These are phyloP conservation scores for Uromys caudimaculatus DNA, from an alignment of 2,797 vertebrate species.

Conservation along the genomic window DNA sequence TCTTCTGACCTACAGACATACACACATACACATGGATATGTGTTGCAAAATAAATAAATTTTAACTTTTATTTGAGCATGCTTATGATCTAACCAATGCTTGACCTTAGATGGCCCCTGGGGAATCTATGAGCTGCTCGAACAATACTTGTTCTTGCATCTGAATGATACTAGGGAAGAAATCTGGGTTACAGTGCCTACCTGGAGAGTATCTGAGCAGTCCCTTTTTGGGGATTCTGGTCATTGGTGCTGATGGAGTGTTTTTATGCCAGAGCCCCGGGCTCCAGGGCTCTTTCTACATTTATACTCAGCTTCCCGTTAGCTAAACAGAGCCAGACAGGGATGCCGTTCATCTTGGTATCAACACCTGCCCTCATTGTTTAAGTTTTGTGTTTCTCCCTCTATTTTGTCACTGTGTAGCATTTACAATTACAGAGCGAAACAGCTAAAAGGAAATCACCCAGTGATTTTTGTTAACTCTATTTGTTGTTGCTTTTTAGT, in stretches of 20 bases:
- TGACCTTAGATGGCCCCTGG: neutral
- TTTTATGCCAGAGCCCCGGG: neutral
- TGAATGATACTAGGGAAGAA: neutral
- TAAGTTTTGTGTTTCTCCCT: neutral
- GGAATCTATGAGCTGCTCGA: neutral
- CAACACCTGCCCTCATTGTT: neutral
- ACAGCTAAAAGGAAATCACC: neutral
- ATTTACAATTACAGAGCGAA: conserved; percentile 1
- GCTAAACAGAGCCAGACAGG: neutral
- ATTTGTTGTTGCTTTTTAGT: conserved; percentile 43
- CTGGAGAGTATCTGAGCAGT: neutral
- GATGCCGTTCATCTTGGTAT: conserved; percentile 5
- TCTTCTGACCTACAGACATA: neutral
- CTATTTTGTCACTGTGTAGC: neutral
- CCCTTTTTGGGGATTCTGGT: neutral
- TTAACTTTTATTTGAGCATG: neutral
- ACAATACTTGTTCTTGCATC: neutral
- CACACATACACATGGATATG: neutral
- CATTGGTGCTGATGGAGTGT: neutral
- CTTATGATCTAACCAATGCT: neutral
- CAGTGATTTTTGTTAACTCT: neutral
- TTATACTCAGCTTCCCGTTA: neutral
- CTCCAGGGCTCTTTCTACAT: neutral
- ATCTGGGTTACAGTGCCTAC: neutral
- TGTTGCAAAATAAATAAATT: neutral